These are phyloP conservation scores for Peromyscus attwateri DNA, from an alignment of 2,797 vertebrate genomes.

Conservation along the genomic window DNA sequence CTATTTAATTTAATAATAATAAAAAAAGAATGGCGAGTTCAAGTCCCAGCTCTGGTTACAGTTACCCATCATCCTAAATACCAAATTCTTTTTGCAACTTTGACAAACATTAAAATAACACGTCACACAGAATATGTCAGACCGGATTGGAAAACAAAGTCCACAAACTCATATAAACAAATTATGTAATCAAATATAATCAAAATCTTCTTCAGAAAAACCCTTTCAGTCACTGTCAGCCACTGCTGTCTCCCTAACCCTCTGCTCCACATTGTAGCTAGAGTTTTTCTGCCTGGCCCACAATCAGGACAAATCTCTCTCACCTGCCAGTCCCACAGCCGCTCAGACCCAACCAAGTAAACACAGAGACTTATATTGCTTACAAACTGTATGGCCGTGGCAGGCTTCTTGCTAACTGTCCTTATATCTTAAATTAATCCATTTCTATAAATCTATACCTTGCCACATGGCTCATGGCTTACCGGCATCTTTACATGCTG, in stretches of 20 bases:
- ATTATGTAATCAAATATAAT: slow-evolving; percentile 36
- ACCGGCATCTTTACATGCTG: no score
- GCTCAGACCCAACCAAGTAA: no score
- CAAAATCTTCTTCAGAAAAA: slow-evolving; percentile 55
- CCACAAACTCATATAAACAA: background rate
- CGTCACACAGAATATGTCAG: background rate
- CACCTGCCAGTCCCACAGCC: no score
- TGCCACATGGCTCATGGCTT: no score
- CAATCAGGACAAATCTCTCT: no score
- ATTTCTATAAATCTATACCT: no score
- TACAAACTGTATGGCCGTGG: no score
- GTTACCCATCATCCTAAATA: background rate
- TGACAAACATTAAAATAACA: background rate
- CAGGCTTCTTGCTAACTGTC: no score
- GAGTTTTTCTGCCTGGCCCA: no score
- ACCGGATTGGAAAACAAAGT: background rate
- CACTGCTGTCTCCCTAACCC: background rate
- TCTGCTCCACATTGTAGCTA: background rate
- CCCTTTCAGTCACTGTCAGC: background rate
- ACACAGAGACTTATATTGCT: no score
- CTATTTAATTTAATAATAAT: background rate
- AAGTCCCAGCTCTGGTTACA: background rate
- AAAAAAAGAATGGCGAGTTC: background rate
- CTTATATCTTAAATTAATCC: no score
- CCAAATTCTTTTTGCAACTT: background rate